These are phyloP conservation scores for Eupithecia pulchellata DNA, from an alignment of 2,888 invertebrate genomes.

Conservation along the genomic window DNA sequence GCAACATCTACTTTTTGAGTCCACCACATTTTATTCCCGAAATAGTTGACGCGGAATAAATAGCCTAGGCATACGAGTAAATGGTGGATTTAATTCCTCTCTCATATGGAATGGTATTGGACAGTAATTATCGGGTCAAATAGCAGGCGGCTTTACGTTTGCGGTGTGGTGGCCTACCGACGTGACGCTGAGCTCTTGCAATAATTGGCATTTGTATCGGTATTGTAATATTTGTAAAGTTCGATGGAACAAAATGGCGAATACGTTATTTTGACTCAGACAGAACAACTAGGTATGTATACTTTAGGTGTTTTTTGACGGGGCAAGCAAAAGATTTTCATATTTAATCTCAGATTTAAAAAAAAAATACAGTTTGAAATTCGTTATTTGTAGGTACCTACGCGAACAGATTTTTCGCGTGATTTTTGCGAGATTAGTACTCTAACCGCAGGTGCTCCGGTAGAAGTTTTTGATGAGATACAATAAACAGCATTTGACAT, in stretches of 20 bases:
- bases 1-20: too few species aligned
- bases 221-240: not conserved
- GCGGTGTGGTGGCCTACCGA: not conserved
- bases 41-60: not conserved
- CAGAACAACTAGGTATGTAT: too few species aligned
- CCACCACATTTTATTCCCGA: not conserved
- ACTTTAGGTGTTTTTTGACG: too few species aligned
- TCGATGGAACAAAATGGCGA: not conserved
- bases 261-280: not conserved
- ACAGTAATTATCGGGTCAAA: slow-evolving; percentile 6
- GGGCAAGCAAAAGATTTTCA: too few species aligned
- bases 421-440: too few species aligned
- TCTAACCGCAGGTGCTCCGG: too few species aligned
- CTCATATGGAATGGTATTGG: not conserved
- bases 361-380: too few species aligned
- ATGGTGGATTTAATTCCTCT: not conserved
- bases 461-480: too few species aligned
- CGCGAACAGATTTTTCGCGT: too few species aligned
- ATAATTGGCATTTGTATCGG: slow-evolving; percentile 4
- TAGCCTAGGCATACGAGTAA: not conserved
- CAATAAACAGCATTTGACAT: too few species aligned
- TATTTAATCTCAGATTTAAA: too few species aligned
- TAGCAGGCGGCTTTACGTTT: not conserved
- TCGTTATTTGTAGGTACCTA: too few species aligned
- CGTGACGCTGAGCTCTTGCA: not conserved